Evolutionary conservation across 1,140 invertebrate species (phyloP).

Genomic region (Zeugodacus cucurbitae): DNA sequence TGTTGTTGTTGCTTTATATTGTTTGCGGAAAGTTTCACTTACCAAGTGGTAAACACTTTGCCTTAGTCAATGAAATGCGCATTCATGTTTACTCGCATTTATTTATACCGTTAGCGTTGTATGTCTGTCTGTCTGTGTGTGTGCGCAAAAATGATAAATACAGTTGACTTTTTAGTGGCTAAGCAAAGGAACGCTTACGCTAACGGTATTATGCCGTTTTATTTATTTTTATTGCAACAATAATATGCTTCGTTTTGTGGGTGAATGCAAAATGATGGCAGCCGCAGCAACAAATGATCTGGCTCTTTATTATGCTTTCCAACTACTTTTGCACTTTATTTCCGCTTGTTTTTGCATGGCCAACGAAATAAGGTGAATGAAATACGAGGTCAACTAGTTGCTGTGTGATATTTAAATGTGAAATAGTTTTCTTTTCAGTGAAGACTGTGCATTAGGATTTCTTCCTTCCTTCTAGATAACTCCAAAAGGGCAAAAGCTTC

Average conservation of each 20-base stretch:
- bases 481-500: too few species aligned
- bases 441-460: too few species aligned
- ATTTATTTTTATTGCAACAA: not conserved
- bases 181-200: not conserved
- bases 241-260: not conserved
- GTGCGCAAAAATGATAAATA: not conserved
- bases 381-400: too few species aligned
- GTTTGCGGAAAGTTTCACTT: slow-evolving; percentile 10
- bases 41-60: slow-evolving; percentile 31
- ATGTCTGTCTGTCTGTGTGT: not conserved
- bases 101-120: too few species aligned
- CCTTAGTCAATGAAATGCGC: slow-evolving; percentile 14
- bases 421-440: too few species aligned
- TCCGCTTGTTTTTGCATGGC: not conserved
- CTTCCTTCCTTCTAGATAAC: too few species aligned
- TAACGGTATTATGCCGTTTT: not conserved
- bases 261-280: not conserved
- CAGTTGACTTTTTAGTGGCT: slow-evolving; percentile 24
- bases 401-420: not conserved
- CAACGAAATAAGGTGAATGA: not conserved
- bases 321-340: not conserved
- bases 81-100: slow-evolving; percentile 1
- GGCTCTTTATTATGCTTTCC: not conserved
- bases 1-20: not conserved
- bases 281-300: not conserved